These are phyloP conservation scores for Pluvialis apricaria DNA, from an alignment of 2,113 vertebrate species.

Conservation along the genomic window DNA sequence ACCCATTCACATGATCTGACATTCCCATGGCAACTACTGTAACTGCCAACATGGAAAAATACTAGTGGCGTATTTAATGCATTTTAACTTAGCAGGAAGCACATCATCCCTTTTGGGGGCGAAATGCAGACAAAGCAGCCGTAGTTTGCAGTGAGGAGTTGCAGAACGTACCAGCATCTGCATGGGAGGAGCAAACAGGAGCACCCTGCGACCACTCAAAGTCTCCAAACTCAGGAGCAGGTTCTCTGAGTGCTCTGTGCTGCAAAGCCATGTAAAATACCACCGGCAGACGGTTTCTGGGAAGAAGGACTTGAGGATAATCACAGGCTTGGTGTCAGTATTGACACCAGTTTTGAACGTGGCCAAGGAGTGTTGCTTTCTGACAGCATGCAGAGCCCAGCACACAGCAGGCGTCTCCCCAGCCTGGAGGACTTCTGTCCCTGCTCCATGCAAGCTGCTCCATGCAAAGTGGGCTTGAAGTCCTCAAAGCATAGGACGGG, in stretches of 20 bases:
- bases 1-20: slow-evolving; percentile 30
- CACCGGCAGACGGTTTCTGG: neutral
- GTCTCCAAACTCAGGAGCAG: neutral
- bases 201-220: neutral
- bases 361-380: neutral
- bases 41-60: slow-evolving; percentile 58
- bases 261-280: neutral
- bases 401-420: neutral
- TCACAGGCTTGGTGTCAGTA: neutral
- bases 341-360: neutral
- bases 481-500: neutral
- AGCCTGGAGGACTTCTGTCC: neutral
- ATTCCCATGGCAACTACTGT: slow-evolving; percentile 55
- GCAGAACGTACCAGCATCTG: neutral
- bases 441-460: neutral
- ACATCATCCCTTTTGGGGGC: neutral
- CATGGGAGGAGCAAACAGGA: neutral
- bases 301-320: neutral
- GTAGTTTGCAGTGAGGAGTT: neutral
- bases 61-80: slow-evolving; percentile 17
- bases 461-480: neutral
- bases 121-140: neutral
- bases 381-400: neutral
- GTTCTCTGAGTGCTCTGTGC: neutral
- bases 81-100: slow-evolving; percentile 15